phyloP scores from a whole-genome alignment of 2,888 invertebrate genomes.

The Crocallis elinguaria region DNA sequence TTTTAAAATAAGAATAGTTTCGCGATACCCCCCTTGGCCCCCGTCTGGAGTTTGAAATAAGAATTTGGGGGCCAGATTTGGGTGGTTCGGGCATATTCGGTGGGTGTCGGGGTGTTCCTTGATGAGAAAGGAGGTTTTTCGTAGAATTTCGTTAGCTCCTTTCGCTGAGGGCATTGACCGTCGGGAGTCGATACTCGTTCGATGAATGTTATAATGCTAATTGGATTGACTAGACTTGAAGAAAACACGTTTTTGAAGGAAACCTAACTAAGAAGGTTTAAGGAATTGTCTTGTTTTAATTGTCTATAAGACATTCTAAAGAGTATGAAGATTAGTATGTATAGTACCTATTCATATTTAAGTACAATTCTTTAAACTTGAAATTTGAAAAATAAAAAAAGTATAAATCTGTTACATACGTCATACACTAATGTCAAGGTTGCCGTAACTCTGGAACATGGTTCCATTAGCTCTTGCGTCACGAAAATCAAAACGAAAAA shows the following conservation, averaged over 20 bases:
- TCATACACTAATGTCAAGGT: too few relatives aligned
- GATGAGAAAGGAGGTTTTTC: slow-evolving; percentile 83
- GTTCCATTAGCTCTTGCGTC: too few relatives aligned
- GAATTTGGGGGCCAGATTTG: slow-evolving; percentile 81
- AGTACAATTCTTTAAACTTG: too few relatives aligned
- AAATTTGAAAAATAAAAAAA: too few relatives aligned
- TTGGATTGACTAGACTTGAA: slow-evolving; percentile 55
- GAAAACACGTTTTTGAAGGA: neutral
- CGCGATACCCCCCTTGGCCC: slow-evolving; percentile 71
- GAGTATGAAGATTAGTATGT: too few relatives aligned
- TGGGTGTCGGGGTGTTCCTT: slow-evolving; percentile 75
- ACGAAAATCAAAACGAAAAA: too few relatives aligned
- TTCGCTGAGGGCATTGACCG: slow-evolving; percentile 69
- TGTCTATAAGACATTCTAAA: too few relatives aligned
- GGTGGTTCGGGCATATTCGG: slow-evolving; percentile 75
- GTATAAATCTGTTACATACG: too few relatives aligned
- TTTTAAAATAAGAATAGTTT: slow-evolving; percentile 85
- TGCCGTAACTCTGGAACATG: too few relatives aligned
- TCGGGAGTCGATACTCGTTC: slow-evolving; percentile 73
- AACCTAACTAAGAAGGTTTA: too few relatives aligned
- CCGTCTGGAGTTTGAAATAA: slow-evolving; percentile 83
- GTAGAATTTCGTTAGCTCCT: slow-evolving; percentile 80
- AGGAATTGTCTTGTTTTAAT: too few relatives aligned
- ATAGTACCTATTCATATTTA: too few relatives aligned
- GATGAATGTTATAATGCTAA: slow-evolving; percentile 78